phyloP scores from a whole-genome alignment of 2,113 vertebrate species.

The Vidua macroura region DNA sequence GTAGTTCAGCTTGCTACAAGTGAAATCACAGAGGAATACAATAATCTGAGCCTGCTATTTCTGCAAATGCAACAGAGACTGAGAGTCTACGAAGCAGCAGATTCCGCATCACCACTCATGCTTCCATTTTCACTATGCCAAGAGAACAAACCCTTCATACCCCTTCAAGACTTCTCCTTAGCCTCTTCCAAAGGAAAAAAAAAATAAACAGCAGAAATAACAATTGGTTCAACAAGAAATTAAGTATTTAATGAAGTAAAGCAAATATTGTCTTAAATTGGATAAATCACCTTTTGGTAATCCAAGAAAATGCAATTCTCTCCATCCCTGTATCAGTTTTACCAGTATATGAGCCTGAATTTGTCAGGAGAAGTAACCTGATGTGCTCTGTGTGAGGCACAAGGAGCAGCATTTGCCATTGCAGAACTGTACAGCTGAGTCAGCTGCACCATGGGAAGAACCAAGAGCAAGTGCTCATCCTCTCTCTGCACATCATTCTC shows the following conservation, averaged over 20 bases:
- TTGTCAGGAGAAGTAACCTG: not conserved
- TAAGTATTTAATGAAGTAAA: not conserved
- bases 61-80: not conserved
- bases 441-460: not conserved
- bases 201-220: not conserved
- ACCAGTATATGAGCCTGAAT: not conserved
- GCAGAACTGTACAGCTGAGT: not conserved
- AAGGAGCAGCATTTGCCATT: not conserved
- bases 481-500: not conserved
- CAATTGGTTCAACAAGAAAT: not conserved
- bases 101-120: not conserved
- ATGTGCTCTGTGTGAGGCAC: not conserved
- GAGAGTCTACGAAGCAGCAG: not conserved
- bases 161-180: not conserved
- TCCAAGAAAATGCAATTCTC: not conserved
- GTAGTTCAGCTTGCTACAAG: not conserved
- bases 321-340: not conserved
- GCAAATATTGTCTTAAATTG: not conserved
- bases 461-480: not conserved
- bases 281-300: not conserved
- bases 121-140: not conserved
- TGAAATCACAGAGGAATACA: not conserved
- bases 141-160: not conserved
- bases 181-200: not conserved
- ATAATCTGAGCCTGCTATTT: not conserved